These are phyloP conservation scores for Sussaba pulchella DNA, from an alignment of 2,888 invertebrate species.

Conservation along the genomic window DNA sequence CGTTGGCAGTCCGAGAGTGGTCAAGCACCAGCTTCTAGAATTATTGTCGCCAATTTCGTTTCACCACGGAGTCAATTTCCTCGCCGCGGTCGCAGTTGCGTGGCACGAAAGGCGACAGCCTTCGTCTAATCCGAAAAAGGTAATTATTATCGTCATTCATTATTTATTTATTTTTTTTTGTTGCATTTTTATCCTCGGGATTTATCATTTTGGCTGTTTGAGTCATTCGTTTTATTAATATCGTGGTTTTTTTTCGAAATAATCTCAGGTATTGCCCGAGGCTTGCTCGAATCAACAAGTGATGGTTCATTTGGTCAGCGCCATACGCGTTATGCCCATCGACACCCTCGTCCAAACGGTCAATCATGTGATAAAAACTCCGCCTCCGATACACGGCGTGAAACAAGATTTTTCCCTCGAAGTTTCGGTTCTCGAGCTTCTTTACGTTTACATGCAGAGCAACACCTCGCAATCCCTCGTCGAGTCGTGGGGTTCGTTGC, in stretches of 20 bases:
- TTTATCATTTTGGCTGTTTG: background rate
- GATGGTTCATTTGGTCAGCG: slow-evolving; percentile 91
- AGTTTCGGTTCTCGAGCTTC: slow-evolving; percentile 92
- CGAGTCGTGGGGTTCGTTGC: slow-evolving; percentile 92
- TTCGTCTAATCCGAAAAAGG: slow-evolving; percentile 84
- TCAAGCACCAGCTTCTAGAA: slow-evolving; percentile 92
- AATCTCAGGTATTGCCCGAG: slow-evolving; percentile 86
- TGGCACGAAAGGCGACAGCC: slow-evolving; percentile 91
- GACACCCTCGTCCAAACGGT: slow-evolving; percentile 93
- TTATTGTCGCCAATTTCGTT: slow-evolving; percentile 93
- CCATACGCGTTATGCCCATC: slow-evolving; percentile 93
- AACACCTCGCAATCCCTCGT: slow-evolving; percentile 89
- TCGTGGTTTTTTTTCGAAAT: slow-evolving; percentile 11
- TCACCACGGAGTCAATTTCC: slow-evolving; percentile 92
- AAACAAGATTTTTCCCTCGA: slow-evolving; percentile 88
- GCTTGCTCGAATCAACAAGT: slow-evolving; percentile 90
- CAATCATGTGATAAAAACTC: slow-evolving; percentile 92
- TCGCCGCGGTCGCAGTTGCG: slow-evolving; percentile 93
- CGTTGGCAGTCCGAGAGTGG: slow-evolving; percentile 88
- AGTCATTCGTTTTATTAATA: too few species aligned
- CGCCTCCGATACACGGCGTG: slow-evolving; percentile 87
- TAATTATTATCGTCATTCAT: slow-evolving; percentile 45
- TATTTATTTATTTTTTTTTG: background rate
- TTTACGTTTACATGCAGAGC: slow-evolving; percentile 90
- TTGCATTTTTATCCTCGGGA: slow-evolving; percentile 9